phyloP scores from a whole-genome alignment of 2,797 vertebrate genomes.

The Chromobotia macracanthus region DNA sequence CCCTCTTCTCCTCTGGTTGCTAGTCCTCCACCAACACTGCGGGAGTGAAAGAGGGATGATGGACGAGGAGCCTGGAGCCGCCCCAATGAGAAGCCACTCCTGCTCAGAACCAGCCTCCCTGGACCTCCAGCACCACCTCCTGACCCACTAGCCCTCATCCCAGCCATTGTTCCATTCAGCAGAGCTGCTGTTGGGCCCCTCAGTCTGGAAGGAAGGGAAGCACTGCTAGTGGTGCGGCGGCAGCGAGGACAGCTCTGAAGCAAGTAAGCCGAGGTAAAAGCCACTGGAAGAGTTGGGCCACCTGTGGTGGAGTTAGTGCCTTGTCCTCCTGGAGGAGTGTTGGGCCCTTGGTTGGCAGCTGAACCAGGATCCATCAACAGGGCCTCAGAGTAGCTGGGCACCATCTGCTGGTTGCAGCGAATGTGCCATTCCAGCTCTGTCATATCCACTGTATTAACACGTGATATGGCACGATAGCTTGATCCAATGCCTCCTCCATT shows the following conservation, averaged over 20 bases:
- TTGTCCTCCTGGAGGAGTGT: conserved; percentile 66
- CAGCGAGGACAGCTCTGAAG: conserved; percentile 87
- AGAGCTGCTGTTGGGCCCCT: conserved; percentile 79
- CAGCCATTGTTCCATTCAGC: conserved; percentile 77
- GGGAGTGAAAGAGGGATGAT: conserved; percentile 83
- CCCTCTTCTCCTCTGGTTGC: conserved; percentile 76
- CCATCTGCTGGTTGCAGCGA: conserved; percentile 90
- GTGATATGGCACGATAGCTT: conserved; percentile 80
- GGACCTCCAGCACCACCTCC: conserved; percentile 67
- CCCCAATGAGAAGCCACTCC: conserved; percentile 87
- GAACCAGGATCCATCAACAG: conserved; percentile 84
- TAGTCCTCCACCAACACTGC: conserved; percentile 85
- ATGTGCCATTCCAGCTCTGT: conserved; percentile 93
- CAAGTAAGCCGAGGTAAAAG: conserved; percentile 81
- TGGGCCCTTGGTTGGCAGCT: conserved; percentile 65
- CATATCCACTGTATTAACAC: conserved; percentile 91
- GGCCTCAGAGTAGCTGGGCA: conserved; percentile 90
- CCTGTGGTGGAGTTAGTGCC: conserved; percentile 46
- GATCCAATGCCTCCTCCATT: conserved; percentile 66
- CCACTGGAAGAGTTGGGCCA: conserved; percentile 67
- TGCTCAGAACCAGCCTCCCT: conserved; percentile 85
- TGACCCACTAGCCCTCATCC: conserved; percentile 71
- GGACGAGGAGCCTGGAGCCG: conserved; percentile 75
- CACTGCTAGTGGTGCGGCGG: conserved; percentile 83
- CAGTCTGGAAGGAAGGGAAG: conserved; percentile 83